phyloP scores from a whole-genome alignment of 2,797 vertebrate species.

The Dicrostonyx torquatus region DNA sequence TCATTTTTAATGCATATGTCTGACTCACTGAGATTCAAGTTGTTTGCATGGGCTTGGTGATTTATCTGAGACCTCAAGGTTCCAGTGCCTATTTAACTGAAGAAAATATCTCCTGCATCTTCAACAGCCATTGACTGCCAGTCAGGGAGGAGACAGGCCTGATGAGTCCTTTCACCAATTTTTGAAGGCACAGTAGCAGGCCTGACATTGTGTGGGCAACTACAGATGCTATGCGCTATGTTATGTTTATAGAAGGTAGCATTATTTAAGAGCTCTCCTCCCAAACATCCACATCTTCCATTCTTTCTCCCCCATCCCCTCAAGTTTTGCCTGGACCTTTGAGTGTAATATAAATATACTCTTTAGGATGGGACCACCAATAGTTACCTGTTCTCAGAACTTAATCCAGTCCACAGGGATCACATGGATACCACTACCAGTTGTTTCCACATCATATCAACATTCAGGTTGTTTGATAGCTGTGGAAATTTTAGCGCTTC shows the following conservation, averaged over 20 bases:
- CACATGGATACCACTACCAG: not conserved
- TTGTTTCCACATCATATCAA: not conserved
- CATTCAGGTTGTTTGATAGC: not conserved
- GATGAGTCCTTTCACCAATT: not conserved
- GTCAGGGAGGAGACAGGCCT: too few species aligned
- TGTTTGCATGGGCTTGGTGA: not conserved
- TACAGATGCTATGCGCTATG: not conserved
- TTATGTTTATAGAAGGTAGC: not conserved
- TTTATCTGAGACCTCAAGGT: not conserved
- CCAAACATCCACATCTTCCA: not conserved
- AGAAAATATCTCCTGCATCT: too few species aligned
- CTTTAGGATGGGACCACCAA: not conserved
- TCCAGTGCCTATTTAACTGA: not conserved
- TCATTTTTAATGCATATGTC: not conserved
- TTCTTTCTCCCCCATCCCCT: not conserved
- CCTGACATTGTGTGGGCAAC: not conserved
- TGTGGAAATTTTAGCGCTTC: not conserved
- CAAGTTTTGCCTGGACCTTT: not conserved
- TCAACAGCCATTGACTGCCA: not conserved
- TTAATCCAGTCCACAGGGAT: not conserved
- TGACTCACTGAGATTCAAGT: not conserved
- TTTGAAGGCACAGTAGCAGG: too few species aligned
- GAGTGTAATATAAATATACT: not conserved
- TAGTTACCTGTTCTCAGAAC: not conserved
- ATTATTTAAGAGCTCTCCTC: not conserved